Conservation (phyloP, 1,140 invertebrate genomes). For the Myzus persicae region DNA sequence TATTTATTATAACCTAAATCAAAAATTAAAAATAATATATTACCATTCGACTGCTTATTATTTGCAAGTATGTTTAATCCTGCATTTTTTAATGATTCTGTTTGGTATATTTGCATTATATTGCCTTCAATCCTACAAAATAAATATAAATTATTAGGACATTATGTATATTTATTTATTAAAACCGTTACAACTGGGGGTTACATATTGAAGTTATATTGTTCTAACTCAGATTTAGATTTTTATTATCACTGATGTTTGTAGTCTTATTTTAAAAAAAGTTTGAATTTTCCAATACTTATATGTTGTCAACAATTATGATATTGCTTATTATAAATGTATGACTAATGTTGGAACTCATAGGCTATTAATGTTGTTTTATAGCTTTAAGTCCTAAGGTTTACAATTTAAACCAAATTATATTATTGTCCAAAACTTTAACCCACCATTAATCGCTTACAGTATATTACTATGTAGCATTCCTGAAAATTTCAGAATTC, state of each 20-base stretch:
- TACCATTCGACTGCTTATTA: conserved; percentile 36
- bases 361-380: too few relatives aligned
- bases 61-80: neutral
- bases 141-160: neutral
- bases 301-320: too few relatives aligned
- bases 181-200: neutral
- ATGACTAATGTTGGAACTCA: too few relatives aligned
- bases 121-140: conserved; percentile 48
- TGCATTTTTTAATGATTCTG: conserved; percentile 33
- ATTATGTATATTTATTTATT: neutral
- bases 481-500: neutral
- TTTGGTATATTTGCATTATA: conserved; percentile 30
- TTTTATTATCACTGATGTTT: too few relatives aligned
- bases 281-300: too few relatives aligned
- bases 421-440: neutral
- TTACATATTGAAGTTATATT: too few relatives aligned
- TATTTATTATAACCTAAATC: neutral
- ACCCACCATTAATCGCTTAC: too few relatives aligned
- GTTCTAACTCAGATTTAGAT: too few relatives aligned
- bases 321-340: too few relatives aligned
- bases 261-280: too few relatives aligned
- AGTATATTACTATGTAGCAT: too few relatives aligned
- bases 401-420: neutral
- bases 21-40: neutral
- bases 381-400: neutral